A percentile compares a stretch with the other conserved stretches of the same genome.
These are phyloP conservation scores for Brachypodius melanocephalos DNA, from an alignment of 2,113 vertebrate genomes.

Conservation along the genomic window DNA sequence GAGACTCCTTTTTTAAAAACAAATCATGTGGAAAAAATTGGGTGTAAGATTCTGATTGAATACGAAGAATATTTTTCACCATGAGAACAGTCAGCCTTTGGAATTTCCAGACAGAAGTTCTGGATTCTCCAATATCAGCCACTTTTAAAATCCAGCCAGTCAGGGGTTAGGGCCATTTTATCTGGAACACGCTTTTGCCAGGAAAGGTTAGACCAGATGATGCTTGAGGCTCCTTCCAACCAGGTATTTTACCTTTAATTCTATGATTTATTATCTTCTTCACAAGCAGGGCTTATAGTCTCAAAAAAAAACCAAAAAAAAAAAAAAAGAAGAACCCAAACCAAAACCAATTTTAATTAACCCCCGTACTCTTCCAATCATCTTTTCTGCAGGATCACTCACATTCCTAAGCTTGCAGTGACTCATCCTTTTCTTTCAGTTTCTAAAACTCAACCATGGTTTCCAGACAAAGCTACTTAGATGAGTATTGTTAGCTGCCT, in stretches of 20 bases:
- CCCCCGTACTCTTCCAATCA: background rate
- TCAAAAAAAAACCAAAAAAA: background rate
- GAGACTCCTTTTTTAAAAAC: background rate
- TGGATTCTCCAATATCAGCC: background rate
- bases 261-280: background rate
- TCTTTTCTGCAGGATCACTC: background rate
- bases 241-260: background rate
- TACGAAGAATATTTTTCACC: background rate
- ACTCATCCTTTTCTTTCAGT: slow-evolving; percentile 12
- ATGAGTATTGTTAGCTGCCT: background rate
- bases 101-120: background rate
- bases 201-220: background rate
- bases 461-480: slow-evolving; percentile 40
- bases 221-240: background rate
- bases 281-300: background rate
- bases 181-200: background rate
- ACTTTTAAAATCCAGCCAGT: background rate
- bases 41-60: background rate
- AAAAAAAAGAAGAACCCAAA: background rate
- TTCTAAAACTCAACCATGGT: background rate
- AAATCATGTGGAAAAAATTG: background rate
- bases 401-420: background rate
- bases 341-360: background rate
- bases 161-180: background rate
- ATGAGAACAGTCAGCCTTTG: background rate